These are phyloP conservation scores for Megalurothrips usitatus DNA, from an alignment of 2,888 invertebrate genomes.

Conservation along the genomic window DNA sequence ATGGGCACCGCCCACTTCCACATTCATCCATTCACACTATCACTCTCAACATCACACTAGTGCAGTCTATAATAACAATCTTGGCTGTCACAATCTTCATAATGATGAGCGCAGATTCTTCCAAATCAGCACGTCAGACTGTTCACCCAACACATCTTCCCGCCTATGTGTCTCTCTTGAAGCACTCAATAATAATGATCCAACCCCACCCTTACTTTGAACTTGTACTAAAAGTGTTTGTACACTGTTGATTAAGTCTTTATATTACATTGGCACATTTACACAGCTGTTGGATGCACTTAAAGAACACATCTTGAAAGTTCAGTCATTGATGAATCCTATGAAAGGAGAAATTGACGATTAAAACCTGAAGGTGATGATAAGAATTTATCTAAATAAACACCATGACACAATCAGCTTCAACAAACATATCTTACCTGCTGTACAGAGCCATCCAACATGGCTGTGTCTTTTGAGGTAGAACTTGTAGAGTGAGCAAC, in stretches of 20 bases:
- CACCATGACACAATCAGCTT: not conserved
- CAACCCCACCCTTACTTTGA: not conserved
- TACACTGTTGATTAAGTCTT: not conserved
- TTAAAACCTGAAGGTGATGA: not conserved
- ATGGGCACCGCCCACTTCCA: not conserved
- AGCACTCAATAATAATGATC: not conserved
- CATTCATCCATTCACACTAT: not conserved
- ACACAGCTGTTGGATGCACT: not conserved
- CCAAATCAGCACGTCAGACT: not conserved
- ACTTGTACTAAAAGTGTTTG: not conserved
- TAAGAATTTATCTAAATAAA: not conserved
- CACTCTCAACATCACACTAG: not conserved
- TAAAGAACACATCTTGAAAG: constrained; percentile 7
- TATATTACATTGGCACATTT: constrained; percentile 22
- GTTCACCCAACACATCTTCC: not conserved
- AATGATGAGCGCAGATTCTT: not conserved
- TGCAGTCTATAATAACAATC: not conserved
- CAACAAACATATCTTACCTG: not conserved
- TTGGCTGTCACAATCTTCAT: not conserved
- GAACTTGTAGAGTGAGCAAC: constrained; percentile 13
- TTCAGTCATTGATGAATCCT: constrained; percentile 20
- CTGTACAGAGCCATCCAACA: constrained; percentile 12
- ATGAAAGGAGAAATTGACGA: not conserved
- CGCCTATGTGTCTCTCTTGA: not conserved
- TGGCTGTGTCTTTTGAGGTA: constrained; percentile 20